Evolutionary conservation across 2,888 invertebrate genomes (phyloP).

Genomic region (Archips xylosteana): DNA sequence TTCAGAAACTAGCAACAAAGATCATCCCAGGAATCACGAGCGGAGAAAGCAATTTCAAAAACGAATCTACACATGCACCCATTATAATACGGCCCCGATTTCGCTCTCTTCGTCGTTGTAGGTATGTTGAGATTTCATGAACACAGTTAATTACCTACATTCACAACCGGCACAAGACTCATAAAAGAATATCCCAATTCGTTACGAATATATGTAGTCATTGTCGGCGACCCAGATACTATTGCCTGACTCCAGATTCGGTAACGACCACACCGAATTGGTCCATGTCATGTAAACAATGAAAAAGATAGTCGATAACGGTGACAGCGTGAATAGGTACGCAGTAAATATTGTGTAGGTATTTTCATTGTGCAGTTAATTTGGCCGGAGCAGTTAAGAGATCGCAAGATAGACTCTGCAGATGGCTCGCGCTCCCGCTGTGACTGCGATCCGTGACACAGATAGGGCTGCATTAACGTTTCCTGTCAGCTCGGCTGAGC

Average conservation of each 20-base stretch:
- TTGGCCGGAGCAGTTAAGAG: conserved; percentile 58
- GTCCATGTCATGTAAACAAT: conserved; percentile 64
- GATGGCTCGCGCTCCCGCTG: conserved; percentile 62
- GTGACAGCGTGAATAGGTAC: conserved; percentile 54
- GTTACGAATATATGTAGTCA: conserved; percentile 44
- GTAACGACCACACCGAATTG: conserved; percentile 58
- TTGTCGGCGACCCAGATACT: conserved; percentile 60
- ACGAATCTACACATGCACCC: conserved; percentile 22
- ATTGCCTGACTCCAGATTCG: conserved; percentile 55
- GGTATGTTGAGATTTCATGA: conserved; percentile 39
- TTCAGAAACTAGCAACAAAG: not conserved
- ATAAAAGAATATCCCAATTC: conserved; percentile 41
- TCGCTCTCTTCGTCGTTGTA: conserved; percentile 22
- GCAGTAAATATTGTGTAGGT: conserved; percentile 55
- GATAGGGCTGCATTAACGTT: conserved; percentile 68
- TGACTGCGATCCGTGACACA: conserved; percentile 68
- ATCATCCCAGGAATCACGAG: conserved; percentile 11
- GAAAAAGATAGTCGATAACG: conserved; percentile 59
- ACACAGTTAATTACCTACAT: conserved; percentile 39
- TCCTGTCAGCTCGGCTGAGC: conserved; percentile 55
- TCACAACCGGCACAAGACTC: conserved; percentile 36
- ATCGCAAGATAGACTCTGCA: conserved; percentile 63
- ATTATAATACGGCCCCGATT: conserved; percentile 38
- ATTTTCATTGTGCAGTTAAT: conserved; percentile 63
- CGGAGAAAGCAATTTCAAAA: conserved; percentile 16